phyloP scores from a whole-genome alignment of 92 coral and sea anemone genomes.

The Umimayanthus kanabou region DNA sequence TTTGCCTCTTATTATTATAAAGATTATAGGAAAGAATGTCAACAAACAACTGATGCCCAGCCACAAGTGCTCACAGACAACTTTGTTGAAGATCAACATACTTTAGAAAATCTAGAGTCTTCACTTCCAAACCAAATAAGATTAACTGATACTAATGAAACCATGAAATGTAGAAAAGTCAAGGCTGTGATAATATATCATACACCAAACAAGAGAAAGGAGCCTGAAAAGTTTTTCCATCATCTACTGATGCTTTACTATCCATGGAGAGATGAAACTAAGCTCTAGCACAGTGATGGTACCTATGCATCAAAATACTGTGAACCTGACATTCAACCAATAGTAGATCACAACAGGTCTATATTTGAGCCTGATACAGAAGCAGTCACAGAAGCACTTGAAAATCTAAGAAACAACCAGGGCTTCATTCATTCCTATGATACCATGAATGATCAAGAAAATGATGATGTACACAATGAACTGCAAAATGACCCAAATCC shows the following conservation, averaged over 20 bases:
- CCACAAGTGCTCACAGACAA: slow-evolving; percentile 32
- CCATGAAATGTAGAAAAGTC: slow-evolving; percentile 47
- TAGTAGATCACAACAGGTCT: neutral
- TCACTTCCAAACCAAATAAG: slow-evolving; percentile 45
- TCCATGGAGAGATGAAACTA: slow-evolving; percentile 20
- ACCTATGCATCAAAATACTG: slow-evolving; percentile 27
- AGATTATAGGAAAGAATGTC: neutral
- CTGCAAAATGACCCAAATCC: neutral
- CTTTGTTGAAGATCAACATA: slow-evolving; percentile 16
- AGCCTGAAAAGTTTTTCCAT: slow-evolving; percentile 25
- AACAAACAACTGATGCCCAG: neutral
- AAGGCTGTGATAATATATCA: slow-evolving; percentile 53
- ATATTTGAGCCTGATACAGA: slow-evolving; percentile 30
- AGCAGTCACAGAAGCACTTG: slow-evolving; percentile 18
- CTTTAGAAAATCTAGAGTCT: slow-evolving; percentile 2
- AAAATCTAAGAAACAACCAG: neutral
- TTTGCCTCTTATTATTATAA: neutral
- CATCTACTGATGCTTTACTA: slow-evolving; percentile 59
- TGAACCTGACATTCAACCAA: neutral
- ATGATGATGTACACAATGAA: neutral
- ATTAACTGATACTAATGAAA: slow-evolving; percentile 46
- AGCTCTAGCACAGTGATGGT: slow-evolving; percentile 46
- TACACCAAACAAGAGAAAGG: neutral
- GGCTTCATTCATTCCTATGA: neutral
- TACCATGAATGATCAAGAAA: slow-evolving; percentile 34